These are phyloP conservation scores for Balanococcus diminutus DNA, from an alignment of 2,888 invertebrate species.

Conservation along the genomic window DNA sequence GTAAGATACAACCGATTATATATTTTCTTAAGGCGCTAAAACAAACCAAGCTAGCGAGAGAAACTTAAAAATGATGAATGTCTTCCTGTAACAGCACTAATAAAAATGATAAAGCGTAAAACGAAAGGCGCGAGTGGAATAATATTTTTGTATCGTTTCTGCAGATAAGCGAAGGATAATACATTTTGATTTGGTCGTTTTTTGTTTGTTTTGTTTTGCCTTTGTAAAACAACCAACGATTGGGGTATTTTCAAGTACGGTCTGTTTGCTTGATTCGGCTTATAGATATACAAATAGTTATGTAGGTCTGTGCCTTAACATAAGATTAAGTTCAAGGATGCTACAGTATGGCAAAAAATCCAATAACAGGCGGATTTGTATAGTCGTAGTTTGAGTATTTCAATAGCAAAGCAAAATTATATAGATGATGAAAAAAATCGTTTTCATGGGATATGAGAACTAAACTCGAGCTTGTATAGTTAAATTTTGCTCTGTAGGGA, in stretches of 20 bases:
- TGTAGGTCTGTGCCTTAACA: too few species aligned
- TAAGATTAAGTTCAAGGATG: too few species aligned
- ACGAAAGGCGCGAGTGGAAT: conserved; percentile 7
- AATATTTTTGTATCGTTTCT: conserved; percentile 11
- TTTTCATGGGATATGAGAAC: too few species aligned
- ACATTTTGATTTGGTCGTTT: background rate
- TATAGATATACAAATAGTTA: background rate
- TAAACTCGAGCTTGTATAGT: too few species aligned
- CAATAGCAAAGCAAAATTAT: too few species aligned
- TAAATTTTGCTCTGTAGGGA: too few species aligned
- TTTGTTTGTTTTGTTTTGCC: background rate
- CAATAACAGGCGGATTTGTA: too few species aligned
- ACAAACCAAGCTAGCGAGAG: background rate
- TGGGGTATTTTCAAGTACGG: background rate
- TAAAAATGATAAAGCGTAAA: conserved; percentile 23
- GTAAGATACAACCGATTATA: background rate
- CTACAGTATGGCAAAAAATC: too few species aligned
- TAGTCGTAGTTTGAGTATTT: too few species aligned
- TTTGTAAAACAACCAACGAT: background rate
- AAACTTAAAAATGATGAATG: conserved; percentile 18
- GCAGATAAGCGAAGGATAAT: background rate
- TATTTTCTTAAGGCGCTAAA: background rate
- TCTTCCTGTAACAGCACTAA: conserved; percentile 7
- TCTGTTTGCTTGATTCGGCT: background rate
- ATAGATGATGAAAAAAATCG: too few species aligned